A percentile compares a stretch with the other conserved stretches of the same genome.
Evolutionary conservation across 92 coral and sea anemone genomes (phyloP).

Genomic region (Heliopora coerulea): DNA sequence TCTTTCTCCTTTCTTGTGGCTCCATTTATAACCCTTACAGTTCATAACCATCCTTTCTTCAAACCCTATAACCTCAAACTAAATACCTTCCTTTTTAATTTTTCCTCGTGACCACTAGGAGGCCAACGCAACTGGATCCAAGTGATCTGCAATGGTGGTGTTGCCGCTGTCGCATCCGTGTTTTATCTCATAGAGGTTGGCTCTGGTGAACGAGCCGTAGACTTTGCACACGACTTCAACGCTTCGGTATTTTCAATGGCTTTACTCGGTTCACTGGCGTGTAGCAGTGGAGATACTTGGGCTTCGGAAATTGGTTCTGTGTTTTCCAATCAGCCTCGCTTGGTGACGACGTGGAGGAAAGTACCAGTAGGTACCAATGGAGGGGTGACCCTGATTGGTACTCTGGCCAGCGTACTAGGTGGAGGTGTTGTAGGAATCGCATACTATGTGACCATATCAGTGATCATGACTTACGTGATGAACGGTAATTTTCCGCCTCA

Average conservation of each 20-base stretch:
- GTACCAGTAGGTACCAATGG: conserved; percentile 99
- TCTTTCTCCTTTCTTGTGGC: no score
- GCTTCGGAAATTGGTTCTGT: conserved; percentile 95
- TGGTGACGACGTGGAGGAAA: conserved; percentile 77
- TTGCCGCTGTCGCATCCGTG: conserved; percentile 69
- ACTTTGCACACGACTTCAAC: conserved; percentile 87
- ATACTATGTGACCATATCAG: conserved; percentile 60
- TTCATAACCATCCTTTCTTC: no score
- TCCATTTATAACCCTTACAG: no score
- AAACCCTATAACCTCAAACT: no score
- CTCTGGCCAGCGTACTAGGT: conserved; percentile 79
- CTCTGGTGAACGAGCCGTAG: conserved; percentile 81
- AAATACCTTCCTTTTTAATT: no score
- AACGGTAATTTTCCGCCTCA: conserved; percentile 62
- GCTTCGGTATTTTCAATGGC: conserved; percentile 87
- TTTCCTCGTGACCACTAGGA: conserved; percentile 67
- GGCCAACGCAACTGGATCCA: conserved; percentile 99
- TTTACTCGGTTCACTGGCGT: conserved; percentile 80
- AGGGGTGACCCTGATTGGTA: conserved; percentile 81
- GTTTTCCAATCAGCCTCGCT: conserved; percentile 64
- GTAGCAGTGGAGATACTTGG: conserved; percentile 99
- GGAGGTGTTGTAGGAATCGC: conserved; percentile 80
- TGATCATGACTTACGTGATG: conserved; percentile 54
- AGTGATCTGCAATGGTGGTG: conserved; percentile 96
- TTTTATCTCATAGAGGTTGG: conserved; percentile 85